Conservation (phyloP, 2,888 invertebrate genomes). For the Cynaeus angustus region DNA sequence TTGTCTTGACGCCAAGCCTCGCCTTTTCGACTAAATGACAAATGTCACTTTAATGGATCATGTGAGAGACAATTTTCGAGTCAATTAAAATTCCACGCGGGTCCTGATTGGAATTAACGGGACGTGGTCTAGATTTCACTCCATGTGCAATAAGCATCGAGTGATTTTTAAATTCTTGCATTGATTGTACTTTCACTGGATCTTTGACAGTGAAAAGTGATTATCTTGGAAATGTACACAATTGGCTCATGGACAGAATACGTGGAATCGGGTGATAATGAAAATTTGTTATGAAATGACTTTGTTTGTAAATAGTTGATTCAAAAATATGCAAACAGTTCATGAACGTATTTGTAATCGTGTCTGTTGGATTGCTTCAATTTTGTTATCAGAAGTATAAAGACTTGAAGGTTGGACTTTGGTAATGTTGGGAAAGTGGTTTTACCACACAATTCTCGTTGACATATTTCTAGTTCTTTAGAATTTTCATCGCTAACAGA, state of each 20-base stretch:
- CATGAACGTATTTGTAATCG: slow-evolving; percentile 11
- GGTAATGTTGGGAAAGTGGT: no score
- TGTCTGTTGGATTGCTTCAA: neutral
- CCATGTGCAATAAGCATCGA: neutral
- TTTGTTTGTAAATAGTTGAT: slow-evolving; percentile 16
- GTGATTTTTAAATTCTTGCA: neutral
- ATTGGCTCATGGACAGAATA: slow-evolving; percentile 2
- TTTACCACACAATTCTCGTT: no score
- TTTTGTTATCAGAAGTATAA: neutral
- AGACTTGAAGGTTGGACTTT: no score
- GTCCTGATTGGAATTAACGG: neutral
- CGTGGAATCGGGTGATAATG: neutral
- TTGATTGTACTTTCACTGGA: neutral
- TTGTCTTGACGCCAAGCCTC: no score
- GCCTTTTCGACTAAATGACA: no score
- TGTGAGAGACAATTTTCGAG: neutral
- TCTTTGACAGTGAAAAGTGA: neutral
- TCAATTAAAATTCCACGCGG: neutral
- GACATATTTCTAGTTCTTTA: no score
- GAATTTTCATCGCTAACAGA: no score
- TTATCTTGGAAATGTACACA: slow-evolving; percentile 7
- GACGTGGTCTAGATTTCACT: neutral
- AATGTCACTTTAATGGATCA: neutral
- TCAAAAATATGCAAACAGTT: slow-evolving; percentile 23
- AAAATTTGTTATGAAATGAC: neutral